These are phyloP conservation scores for Eremophila alpestris DNA, from an alignment of 2,797 vertebrate genomes.

Conservation along the genomic window DNA sequence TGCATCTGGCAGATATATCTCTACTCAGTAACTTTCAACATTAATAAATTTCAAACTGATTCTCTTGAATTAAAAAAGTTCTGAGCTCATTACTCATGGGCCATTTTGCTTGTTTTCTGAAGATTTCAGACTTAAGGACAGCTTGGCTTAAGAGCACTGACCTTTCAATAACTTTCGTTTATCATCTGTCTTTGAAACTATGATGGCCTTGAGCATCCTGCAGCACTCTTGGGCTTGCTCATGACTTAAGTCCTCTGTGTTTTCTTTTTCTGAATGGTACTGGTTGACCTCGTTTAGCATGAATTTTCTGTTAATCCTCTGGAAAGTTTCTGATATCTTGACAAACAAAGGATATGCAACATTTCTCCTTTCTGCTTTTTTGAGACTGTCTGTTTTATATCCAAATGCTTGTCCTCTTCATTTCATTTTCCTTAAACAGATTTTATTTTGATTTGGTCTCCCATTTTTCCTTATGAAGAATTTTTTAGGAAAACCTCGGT, in stretches of 20 bases:
- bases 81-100: not conserved
- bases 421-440: conserved; percentile 27
- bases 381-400: not conserved
- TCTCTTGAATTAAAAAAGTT: not conserved
- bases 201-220: not conserved
- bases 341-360: not conserved
- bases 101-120: not conserved
- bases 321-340: not conserved
- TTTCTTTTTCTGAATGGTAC: not conserved
- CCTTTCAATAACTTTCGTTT: conserved; percentile 38
- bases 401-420: not conserved
- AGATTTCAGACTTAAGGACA: not conserved
- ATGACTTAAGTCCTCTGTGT: not conserved
- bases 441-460: conserved; percentile 54
- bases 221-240: not conserved
- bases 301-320: not conserved
- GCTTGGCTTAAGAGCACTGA: not conserved
- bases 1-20: not conserved
- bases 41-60: not conserved
- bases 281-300: not conserved
- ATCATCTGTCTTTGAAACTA: not conserved
- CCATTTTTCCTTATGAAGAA: conserved; percentile 35
- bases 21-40: not conserved
- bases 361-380: not conserved
- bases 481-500: conserved; percentile 39